Base-by-base conservation (phyloP, 2,797 vertebrate genomes). In the Neostethus bicornis region DNA sequence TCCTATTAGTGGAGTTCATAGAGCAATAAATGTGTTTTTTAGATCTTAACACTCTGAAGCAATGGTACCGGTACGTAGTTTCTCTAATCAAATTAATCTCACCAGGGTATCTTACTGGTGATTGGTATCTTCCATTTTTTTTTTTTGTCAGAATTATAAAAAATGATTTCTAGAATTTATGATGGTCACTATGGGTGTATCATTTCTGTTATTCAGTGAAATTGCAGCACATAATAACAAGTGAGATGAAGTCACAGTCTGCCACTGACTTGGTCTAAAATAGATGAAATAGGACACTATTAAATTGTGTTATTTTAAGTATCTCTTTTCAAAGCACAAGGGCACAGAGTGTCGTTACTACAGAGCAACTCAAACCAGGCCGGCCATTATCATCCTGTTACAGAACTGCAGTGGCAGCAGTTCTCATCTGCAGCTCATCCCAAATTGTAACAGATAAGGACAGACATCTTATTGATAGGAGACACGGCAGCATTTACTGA, bases 321-420 rank as follows among this genome's bases (percentile, higher is more conserved):
- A 20, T 76, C 51, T 14, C 8, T 41, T 61, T 83, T 61, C 68
- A 70, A 66, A 65, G 66, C 56, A 66, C 66, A 82, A 79, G 71
- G 73, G 53, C 67, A 54, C 39, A 37, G 16, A 2, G 43, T 51
- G 66, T 70, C 53, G 66, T 26, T 68, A 61, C 55, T 44, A 60
- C 20, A 63, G 39, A 69, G 56, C 37, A 48, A 65, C 41, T 66
- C 70, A 79, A 68, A 61, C 61, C 25, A 41, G 34, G 50, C 14
- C 50, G 60, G 46, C 14, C 23, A 49, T 49, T 48, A 70, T 50
- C 31, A 54, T 65, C 43, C 38, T 43, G 38, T 29, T 50, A 20
- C 48, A 47, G 38, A 46, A 47, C 61, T 50, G 65, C 70, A 68
- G 31, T 52, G 59, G 28, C 63, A 65, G 59, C 59, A 57, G 20